Evolutionary conservation across 2,888 invertebrate genomes (phyloP).

Genomic region (Calliscelio sp.): DNA sequence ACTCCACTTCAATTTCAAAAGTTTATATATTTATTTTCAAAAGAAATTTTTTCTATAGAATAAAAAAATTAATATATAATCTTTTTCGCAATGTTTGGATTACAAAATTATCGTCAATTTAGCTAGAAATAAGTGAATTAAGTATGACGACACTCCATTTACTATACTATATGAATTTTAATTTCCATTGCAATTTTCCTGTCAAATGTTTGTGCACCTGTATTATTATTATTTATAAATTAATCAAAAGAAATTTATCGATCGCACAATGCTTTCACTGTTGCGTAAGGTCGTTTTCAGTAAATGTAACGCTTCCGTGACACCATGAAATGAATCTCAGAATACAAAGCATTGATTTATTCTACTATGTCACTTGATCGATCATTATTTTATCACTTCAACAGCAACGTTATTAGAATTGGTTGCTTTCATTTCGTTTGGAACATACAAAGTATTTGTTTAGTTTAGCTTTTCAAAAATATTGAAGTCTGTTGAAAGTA

Average conservation of each 20-base stretch:
- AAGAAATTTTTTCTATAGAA: no score
- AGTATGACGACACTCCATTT: no score
- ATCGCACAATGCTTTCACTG: slow-evolving; percentile 62
- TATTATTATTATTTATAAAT: neutral
- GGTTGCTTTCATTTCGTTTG: no score
- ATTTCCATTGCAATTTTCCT: no score
- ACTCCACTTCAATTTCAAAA: neutral
- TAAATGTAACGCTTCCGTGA: slow-evolving; percentile 72
- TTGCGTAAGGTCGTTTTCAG: slow-evolving; percentile 56
- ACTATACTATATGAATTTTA: neutral
- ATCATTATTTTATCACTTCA: slow-evolving; percentile 23
- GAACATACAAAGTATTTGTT: no score
- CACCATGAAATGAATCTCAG: slow-evolving; percentile 48
- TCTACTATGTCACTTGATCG: slow-evolving; percentile 17
- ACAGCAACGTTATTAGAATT: neutral
- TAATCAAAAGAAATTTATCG: slow-evolving; percentile 25
- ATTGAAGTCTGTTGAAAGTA: no score
- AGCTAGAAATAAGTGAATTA: no score
- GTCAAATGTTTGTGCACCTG: neutral
- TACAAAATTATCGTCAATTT: no score
- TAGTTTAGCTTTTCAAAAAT: no score
- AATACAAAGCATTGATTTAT: slow-evolving; percentile 60
- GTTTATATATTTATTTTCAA: neutral
- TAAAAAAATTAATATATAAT: no score
- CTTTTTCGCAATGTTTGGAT: no score